Evolutionary conservation across 2,797 vertebrate species (phyloP), one percentile per base, ranked within the genome.

Genomic region (Labroides dimidiatus): DNA sequence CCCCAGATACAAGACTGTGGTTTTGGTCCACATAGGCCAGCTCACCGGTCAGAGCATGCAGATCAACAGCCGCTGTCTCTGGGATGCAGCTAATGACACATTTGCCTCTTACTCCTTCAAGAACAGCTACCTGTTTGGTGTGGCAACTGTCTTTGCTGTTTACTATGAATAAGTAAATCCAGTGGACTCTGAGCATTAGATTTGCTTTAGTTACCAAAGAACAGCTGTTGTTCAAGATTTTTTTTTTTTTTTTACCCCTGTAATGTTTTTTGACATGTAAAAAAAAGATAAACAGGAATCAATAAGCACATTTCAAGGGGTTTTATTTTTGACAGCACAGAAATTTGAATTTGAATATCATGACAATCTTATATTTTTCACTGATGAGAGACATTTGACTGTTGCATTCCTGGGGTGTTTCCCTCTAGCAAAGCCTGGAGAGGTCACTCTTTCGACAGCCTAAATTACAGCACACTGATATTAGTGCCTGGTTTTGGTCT

Each of bases 41-140:
- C 91, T 93, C 77, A 79, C 71, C 0, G 89, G 93, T 14, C 96
- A 96, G 87, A 93, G 94, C 89, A 88, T 98, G 87, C 92, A 94
- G 2, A 87, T 96, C 0, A 94, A 93, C 68, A 97, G 96, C 91
- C 93, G 96, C 51, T 98, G 96, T 74, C 93, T 98, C 55, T 98
- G 97, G 97, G 95, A 97, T 8, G 87, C 93, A 0, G 39, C 77
- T 0, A 95, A 60, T 0, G 98, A 97, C 69, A 95, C 90, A 0
- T 95, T 95, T n/a, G 88, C 95, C 0, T 95, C 95, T 0, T 93
- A 92, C 1, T 81, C 89, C 15, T 96, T 98, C 88, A 94, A 93
- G 85, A 99, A 97, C 87, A 77, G 87, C 60, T 96, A 95, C 0
- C 92, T 98, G 14, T 97, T 95, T 33, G 95, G 95, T 6, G 81